phyloP scores from a whole-genome alignment of 2,888 invertebrate species.

The Drosophila macrothrix region DNA sequence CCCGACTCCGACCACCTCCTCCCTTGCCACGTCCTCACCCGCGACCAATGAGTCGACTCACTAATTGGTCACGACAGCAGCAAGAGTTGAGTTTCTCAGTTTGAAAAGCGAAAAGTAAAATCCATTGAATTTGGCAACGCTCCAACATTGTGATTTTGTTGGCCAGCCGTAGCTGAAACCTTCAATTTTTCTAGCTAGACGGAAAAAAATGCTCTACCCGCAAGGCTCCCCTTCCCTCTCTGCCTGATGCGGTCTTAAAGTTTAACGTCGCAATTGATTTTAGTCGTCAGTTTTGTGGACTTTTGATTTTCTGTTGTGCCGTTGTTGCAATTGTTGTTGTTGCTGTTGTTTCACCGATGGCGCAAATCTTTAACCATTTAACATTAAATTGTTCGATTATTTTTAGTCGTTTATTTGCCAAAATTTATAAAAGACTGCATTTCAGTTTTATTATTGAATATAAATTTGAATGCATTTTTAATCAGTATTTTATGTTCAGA shows the following conservation, averaged over 20 bases:
- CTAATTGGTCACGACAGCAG: slow-evolving; percentile 78
- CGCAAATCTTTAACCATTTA: slow-evolving; percentile 62
- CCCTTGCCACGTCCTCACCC: slow-evolving; percentile 23
- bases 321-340: slow-evolving; percentile 30
- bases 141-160: slow-evolving; percentile 51
- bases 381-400: slow-evolving; percentile 67
- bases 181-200: slow-evolving; percentile 74
- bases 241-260: slow-evolving; percentile 68
- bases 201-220: slow-evolving; percentile 36
- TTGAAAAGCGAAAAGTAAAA: slow-evolving; percentile 75
- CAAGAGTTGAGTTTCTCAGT: slow-evolving; percentile 59
- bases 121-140: slow-evolving; percentile 77
- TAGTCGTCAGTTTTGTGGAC: slow-evolving; percentile 79
- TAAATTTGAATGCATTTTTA: slow-evolving; percentile 76
- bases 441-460: slow-evolving; percentile 68
- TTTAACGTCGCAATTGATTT: slow-evolving; percentile 79
- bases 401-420: slow-evolving; percentile 50
- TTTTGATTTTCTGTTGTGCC: slow-evolving; percentile 67
- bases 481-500: slow-evolving; percentile 65
- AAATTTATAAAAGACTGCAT: slow-evolving; percentile 65
- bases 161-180: slow-evolving; percentile 64
- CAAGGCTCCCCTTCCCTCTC: not conserved
- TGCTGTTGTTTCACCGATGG: slow-evolving; percentile 53
- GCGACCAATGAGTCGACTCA: slow-evolving; percentile 59
- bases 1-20: slow-evolving; percentile 23